A percentile compares a stretch with the other conserved stretches of the same genome.
phyloP scores from a whole-genome alignment of 1,140 invertebrate genomes.

The Bombus difficillimus region DNA sequence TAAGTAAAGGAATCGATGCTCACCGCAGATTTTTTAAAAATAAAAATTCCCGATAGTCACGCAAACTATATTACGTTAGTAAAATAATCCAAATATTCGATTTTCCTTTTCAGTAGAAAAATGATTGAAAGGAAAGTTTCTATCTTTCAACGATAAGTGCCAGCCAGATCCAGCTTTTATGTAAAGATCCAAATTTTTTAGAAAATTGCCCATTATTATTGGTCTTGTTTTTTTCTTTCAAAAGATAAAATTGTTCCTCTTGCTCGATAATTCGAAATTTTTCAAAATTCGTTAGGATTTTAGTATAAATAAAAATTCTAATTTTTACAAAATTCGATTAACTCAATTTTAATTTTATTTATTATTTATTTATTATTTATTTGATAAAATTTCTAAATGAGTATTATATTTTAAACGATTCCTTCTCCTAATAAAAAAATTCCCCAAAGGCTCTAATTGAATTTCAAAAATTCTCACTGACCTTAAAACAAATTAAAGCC shows the following conservation, averaged over 20 bases:
- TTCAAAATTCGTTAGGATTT: not conserved
- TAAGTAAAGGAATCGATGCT: not conserved
- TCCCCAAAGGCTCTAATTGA: no score
- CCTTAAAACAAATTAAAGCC: not conserved
- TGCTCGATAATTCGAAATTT: not conserved
- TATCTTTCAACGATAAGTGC: not conserved
- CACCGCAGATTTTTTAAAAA: not conserved
- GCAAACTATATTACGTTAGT: slow-evolving; percentile 1
- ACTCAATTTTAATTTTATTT: not conserved
- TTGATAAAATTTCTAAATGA: no score
- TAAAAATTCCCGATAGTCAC: slow-evolving; percentile 11
- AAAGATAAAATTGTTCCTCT: not conserved
- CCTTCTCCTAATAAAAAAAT: no score
- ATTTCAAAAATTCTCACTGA: no score
- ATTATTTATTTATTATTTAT: not conserved
- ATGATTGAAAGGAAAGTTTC: not conserved
- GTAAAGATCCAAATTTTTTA: not conserved
- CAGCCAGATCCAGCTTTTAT: not conserved
- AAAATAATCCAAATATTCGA: not conserved
- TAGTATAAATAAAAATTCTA: not conserved
- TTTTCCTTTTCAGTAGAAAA: not conserved
- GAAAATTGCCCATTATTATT: not conserved
- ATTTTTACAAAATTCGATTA: not conserved
- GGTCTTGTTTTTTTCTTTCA: not conserved
- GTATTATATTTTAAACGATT: no score